phyloP scores from a whole-genome alignment of 2,797 vertebrate genomes.

The Myiothlypis chrysogaster region DNA sequence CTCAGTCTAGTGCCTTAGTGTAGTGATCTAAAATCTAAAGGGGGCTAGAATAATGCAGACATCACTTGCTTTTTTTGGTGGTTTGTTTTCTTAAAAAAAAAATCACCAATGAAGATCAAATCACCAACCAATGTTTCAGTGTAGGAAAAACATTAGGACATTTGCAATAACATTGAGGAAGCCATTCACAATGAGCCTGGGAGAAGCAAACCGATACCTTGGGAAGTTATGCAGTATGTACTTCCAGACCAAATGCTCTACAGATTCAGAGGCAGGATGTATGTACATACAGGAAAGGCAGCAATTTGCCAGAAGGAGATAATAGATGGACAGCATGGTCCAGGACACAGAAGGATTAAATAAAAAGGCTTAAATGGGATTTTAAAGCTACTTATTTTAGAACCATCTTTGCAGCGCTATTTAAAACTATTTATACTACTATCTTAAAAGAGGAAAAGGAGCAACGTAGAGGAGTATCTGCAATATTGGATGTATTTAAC shows the following conservation, averaged over 20 bases:
- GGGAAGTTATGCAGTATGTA: not conserved
- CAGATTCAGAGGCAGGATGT: not conserved
- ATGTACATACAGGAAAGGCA: not conserved
- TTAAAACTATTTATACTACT: not conserved
- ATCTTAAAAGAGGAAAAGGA: not conserved
- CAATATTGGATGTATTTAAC: not conserved
- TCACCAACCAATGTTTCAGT: accelerated
- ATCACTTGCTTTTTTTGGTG: not conserved
- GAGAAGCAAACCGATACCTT: not conserved
- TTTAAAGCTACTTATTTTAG: not conserved
- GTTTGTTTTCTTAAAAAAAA: not conserved
- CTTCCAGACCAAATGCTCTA: not conserved
- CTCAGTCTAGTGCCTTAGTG: not conserved
- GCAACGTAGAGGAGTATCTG: not conserved
- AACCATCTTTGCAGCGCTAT: not conserved
- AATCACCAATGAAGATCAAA: not conserved
- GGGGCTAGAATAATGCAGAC: not conserved
- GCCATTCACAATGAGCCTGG: not conserved
- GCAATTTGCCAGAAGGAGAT: not conserved
- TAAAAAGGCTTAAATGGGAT: not conserved
- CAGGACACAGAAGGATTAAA: not conserved
- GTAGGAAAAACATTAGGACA: not conserved
- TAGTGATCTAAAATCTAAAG: not conserved
- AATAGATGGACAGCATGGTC: not conserved
- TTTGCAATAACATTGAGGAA: not conserved